Evolutionary conservation across 2,888 invertebrate genomes (phyloP).

Genomic region (Orthonevra nobilis): DNA sequence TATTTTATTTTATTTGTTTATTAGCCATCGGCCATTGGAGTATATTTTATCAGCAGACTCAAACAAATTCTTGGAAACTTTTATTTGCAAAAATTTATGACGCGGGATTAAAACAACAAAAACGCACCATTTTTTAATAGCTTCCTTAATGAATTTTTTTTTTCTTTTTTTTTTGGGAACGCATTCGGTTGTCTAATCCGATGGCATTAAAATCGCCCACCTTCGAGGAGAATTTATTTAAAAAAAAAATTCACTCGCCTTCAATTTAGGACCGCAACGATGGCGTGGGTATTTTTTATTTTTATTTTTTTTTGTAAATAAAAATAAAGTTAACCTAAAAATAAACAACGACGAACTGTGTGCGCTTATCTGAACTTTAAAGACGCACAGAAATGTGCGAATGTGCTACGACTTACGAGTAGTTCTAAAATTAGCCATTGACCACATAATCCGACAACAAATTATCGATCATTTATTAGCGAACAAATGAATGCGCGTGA

Average conservation of each 20-base stretch:
- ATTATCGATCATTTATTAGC: slow-evolving; percentile 28
- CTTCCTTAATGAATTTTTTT: neutral
- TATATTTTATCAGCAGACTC: neutral
- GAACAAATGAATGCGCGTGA: slow-evolving; percentile 19
- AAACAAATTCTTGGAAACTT: slow-evolving; percentile 1
- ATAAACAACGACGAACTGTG: neutral
- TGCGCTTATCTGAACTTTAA: neutral
- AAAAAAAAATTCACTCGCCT: neutral
- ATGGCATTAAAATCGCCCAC: slow-evolving; percentile 4
- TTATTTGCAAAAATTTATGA: slow-evolving; percentile 13
- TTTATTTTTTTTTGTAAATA: neutral
- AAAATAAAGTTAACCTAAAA: neutral
- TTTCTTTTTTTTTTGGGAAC: neutral
- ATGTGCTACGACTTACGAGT: neutral
- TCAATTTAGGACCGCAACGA: slow-evolving; percentile 1
- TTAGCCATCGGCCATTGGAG: neutral
- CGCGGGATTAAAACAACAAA: slow-evolving; percentile 13
- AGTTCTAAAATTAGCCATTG: slow-evolving; percentile 44
- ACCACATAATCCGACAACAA: slow-evolving; percentile 35
- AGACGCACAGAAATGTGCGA: neutral
- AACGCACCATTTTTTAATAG: slow-evolving; percentile 5
- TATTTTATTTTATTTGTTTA: slow-evolving; percentile 7
- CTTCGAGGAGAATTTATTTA: neutral
- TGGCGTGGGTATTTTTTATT: no score
- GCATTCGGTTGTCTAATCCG: neutral